phyloP scores from a whole-genome alignment of 2,888 invertebrate genomes.

The Pomacea canaliculata region DNA sequence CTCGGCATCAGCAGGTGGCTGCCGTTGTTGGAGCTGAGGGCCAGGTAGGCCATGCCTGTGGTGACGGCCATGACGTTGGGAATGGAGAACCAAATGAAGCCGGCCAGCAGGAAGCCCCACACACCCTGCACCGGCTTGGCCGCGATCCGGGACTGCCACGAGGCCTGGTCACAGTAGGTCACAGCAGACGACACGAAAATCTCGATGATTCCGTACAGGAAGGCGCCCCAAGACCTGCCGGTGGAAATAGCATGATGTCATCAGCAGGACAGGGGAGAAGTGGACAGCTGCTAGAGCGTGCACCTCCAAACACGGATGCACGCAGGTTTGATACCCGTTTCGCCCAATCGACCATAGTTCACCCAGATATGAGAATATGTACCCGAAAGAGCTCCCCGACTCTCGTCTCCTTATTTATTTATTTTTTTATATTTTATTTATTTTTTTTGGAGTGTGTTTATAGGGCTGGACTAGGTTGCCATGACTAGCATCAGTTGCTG shows the following conservation, averaged over 20 bases:
- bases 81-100: constrained; percentile 69
- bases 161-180: constrained; percentile 68
- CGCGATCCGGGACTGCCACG: constrained; percentile 69
- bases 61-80: constrained; percentile 69
- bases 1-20: constrained; percentile 50
- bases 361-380: too few species aligned
- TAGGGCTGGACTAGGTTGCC: too few species aligned
- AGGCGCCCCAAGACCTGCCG: constrained; percentile 56
- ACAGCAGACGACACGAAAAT: constrained; percentile 66
- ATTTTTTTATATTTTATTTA: too few species aligned
- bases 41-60: constrained; percentile 67
- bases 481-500: too few species aligned
- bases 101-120: constrained; percentile 67
- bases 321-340: too few species aligned
- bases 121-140: constrained; percentile 68
- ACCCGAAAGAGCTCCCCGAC: too few species aligned
- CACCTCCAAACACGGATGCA: too few species aligned
- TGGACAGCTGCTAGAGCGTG: background rate
- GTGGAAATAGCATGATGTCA: background rate
- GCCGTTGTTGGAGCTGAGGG: constrained; percentile 59
- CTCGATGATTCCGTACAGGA: constrained; percentile 65
- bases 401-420: too few species aligned
- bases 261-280: too few species aligned
- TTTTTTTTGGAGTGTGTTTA: too few species aligned
- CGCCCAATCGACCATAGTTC: too few species aligned